phyloP scores from a whole-genome alignment of 2,113 vertebrate genomes.

The Damaliscus lunatus region DNA sequence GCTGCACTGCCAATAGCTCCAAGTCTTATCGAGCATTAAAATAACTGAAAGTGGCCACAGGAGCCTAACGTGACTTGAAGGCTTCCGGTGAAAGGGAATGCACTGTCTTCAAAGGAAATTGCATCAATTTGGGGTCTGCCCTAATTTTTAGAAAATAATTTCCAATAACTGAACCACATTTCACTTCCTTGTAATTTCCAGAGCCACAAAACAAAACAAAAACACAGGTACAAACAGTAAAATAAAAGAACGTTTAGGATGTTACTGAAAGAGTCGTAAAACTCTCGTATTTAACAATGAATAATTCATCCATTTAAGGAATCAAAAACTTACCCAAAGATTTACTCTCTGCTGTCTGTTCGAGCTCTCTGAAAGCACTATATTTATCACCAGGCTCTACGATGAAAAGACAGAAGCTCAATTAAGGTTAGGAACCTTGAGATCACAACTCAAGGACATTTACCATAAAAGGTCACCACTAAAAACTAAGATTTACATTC shows the following conservation, averaged over 20 bases:
- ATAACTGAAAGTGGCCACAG: not conserved
- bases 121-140: not conserved
- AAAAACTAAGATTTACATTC: not conserved
- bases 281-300: not conserved
- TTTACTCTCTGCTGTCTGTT: conserved; percentile 90
- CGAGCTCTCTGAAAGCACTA: conserved; percentile 94
- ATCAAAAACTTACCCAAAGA: conserved; percentile 86
- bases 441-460: not conserved
- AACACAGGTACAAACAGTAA: not conserved
- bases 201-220: not conserved
- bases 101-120: not conserved
- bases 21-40: not conserved
- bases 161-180: not conserved
- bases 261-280: conserved; percentile 12
- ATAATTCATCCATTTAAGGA: not conserved
- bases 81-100: not conserved
- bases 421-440: conserved; percentile 26
- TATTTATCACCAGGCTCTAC: conserved; percentile 94
- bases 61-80: not conserved
- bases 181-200: not conserved
- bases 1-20: not conserved
- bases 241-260: not conserved
- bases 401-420: conserved; percentile 52
- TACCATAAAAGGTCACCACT: not conserved
- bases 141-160: conserved; percentile 38